Evolutionary conservation across 2,797 vertebrate genomes (phyloP).

Genomic region (Podarcis siculus): DNA sequence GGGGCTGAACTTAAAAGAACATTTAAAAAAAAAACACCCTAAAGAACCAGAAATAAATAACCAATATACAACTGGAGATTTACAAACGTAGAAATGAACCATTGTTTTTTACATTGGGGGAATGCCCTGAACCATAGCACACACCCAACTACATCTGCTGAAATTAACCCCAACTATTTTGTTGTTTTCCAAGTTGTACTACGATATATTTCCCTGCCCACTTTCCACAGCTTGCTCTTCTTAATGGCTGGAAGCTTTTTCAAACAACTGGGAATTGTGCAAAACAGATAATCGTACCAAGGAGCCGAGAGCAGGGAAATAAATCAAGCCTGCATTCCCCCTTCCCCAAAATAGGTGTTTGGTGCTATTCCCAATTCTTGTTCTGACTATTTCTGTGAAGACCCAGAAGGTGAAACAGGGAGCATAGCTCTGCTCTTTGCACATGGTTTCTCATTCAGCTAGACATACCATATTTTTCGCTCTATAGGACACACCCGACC

Average conservation of each 20-base stretch:
- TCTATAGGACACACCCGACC: no score
- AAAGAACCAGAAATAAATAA: not conserved
- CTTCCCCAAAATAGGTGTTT: no score
- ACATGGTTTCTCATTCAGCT: no score
- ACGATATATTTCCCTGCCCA: not conserved
- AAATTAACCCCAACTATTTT: not conserved
- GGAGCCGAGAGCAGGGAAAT: no score
- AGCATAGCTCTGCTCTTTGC: no score
- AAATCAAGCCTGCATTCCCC: no score
- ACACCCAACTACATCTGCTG: not conserved
- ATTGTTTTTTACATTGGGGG: not conserved
- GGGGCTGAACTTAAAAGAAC: not conserved
- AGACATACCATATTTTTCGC: no score
- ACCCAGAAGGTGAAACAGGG: no score
- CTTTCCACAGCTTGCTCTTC: accelerated
- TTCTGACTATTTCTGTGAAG: no score
- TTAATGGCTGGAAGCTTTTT: not conserved
- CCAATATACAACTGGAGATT: not conserved
- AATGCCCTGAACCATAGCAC: not conserved
- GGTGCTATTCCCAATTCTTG: no score
- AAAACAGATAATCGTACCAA: no score
- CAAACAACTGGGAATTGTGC: not conserved
- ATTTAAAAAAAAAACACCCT: not conserved
- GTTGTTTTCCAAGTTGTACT: not conserved
- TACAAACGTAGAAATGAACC: not conserved